Conservation (phyloP, 2,888 invertebrate genomes). For the Dendrolimus pini region DNA sequence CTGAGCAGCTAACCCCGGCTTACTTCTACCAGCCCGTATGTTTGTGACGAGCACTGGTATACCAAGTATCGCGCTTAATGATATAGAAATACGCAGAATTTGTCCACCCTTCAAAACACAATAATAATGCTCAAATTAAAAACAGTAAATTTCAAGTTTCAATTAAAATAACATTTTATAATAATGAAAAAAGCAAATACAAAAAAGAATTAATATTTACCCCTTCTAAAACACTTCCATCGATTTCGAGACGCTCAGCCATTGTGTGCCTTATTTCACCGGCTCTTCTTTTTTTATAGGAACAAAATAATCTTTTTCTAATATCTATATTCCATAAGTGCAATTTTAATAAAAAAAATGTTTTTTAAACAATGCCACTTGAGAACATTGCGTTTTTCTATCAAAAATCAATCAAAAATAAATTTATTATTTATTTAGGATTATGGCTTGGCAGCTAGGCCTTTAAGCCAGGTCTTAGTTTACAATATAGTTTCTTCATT, state of each 20-base stretch:
- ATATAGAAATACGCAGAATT: slow-evolving; percentile 87
- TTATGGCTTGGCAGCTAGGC: no score
- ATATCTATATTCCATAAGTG: no score
- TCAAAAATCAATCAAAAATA: no score
- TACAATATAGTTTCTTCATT: no score
- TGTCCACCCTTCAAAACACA: slow-evolving; percentile 86
- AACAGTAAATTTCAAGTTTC: neutral
- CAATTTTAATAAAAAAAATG: no score
- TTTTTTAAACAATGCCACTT: no score
- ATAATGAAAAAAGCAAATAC: neutral
- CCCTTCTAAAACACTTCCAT: slow-evolving; percentile 89
- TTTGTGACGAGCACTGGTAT: slow-evolving; percentile 85
- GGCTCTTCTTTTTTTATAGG: no score
- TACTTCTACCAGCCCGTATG: slow-evolving; percentile 87
- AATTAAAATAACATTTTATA: neutral
- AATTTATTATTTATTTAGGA: no score
- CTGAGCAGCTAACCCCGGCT: slow-evolving; percentile 89
- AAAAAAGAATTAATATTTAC: slow-evolving; percentile 50
- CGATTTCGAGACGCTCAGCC: slow-evolving; percentile 77
- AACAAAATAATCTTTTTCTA: no score
- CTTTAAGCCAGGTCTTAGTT: no score
- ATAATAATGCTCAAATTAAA: neutral
- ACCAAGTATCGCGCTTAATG: slow-evolving; percentile 85
- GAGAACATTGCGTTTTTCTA: no score
- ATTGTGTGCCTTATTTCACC: slow-evolving; percentile 16